Evolutionary conservation across 2,113 vertebrate species (phyloP).

Genomic region (Catharus bicknelli): DNA sequence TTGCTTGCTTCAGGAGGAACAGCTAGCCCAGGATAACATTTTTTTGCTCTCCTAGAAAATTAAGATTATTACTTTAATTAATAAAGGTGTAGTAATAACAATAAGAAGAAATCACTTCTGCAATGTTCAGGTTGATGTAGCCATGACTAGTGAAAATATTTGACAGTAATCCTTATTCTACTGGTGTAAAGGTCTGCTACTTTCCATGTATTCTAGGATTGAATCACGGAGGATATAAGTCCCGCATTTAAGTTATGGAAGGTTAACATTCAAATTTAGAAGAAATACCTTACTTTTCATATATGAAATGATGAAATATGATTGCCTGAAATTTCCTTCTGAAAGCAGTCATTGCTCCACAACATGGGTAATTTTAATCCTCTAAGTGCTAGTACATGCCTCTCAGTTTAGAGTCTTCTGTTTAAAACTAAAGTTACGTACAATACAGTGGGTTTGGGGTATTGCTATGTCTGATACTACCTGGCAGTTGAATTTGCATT

Average conservation of each 20-base stretch:
- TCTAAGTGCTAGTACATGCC: neutral
- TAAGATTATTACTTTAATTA: neutral
- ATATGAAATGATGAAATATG: neutral
- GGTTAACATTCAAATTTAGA: neutral
- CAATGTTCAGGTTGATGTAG: neutral
- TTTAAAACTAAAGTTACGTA: neutral
- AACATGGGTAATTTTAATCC: accelerated
- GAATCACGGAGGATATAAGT: neutral
- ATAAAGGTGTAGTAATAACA: neutral
- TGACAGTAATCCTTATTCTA: neutral
- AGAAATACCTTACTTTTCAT: neutral
- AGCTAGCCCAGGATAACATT: neutral
- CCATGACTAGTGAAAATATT: neutral
- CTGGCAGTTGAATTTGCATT: neutral
- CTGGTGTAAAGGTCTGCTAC: neutral
- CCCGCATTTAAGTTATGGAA: neutral
- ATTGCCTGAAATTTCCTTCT: neutral
- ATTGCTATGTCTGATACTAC: neutral
- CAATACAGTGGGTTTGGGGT: neutral
- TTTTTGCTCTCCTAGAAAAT: neutral
- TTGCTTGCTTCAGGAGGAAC: neutral
- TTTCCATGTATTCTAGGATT: neutral
- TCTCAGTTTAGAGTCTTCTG: neutral
- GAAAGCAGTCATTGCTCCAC: neutral
- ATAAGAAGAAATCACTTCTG: neutral